Evolutionary conservation across 2,113 vertebrate species (phyloP).

Genomic region (Ornithorhynchus anatinus): DNA sequence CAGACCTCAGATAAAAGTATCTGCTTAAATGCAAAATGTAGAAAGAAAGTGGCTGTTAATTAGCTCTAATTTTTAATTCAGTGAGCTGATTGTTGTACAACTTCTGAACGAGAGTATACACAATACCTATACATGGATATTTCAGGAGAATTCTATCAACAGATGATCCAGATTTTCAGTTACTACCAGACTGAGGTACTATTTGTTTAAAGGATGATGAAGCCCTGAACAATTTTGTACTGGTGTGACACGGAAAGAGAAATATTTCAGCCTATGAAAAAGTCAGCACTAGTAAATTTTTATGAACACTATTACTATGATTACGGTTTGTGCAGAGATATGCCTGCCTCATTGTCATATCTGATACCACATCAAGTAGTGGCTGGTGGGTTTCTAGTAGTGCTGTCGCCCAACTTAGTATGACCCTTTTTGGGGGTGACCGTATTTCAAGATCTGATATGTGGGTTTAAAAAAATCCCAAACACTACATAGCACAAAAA

Average conservation of each 20-base stretch:
- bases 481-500: no score
- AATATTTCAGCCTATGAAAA: constrained; percentile 8
- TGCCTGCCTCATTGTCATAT: constrained; percentile 86
- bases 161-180: constrained; percentile 53
- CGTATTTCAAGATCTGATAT: background rate
- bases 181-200: constrained; percentile 69
- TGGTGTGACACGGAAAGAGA: constrained; percentile 54
- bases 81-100: no score
- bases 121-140: fast-evolving
- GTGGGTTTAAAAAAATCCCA: no score
- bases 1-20: no score
- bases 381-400: constrained; percentile 61
- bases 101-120: no score
- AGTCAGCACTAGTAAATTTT: constrained; percentile 73
- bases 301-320: constrained; percentile 87
- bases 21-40: no score
- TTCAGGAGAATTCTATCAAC: fast-evolving
- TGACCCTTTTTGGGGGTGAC: constrained; percentile 72
- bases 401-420: constrained; percentile 62
- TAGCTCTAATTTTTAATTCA: no score
- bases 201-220: constrained; percentile 67
- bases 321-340: constrained; percentile 79
- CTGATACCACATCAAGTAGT: constrained; percentile 76
- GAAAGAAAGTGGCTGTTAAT: no score
- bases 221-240: constrained; percentile 65